Evolutionary conservation across 2,888 invertebrate species (phyloP).

Genomic region (Chloromyia formosa): DNA sequence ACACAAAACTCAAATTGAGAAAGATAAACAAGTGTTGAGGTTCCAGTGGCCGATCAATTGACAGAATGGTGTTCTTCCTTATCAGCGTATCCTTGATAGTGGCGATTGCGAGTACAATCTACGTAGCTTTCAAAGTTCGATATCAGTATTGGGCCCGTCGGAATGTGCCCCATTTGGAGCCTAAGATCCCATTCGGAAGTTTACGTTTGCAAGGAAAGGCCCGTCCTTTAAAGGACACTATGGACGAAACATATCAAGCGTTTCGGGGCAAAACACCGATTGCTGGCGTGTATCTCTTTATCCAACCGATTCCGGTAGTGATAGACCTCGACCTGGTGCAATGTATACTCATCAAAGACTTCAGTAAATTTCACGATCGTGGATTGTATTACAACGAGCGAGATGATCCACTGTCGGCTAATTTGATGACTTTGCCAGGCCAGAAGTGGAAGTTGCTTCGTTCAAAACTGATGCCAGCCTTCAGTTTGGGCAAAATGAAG

Average conservation of each 20-base stretch:
- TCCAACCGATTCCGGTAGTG: constrained; percentile 53
- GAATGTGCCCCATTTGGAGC: constrained; percentile 48
- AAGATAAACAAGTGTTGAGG: too few species aligned
- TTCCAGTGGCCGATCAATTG: too few species aligned
- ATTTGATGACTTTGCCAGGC: constrained; percentile 61
- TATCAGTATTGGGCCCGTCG: constrained; percentile 27
- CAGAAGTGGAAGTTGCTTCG: constrained; percentile 65
- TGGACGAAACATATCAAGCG: constrained; percentile 55
- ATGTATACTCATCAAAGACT: constrained; percentile 61
- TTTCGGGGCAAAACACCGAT: constrained; percentile 55
- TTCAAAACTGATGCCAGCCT: constrained; percentile 64
- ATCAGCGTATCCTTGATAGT: neutral
- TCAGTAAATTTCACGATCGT: constrained; percentile 60
- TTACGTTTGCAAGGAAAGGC: constrained; percentile 20
- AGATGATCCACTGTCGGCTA: constrained; percentile 61
- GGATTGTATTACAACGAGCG: constrained; percentile 59
- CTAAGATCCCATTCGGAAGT: constrained; percentile 53
- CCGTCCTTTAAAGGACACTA: constrained; percentile 51
- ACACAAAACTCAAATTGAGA: too few species aligned
- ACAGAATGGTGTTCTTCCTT: constrained; percentile 9
- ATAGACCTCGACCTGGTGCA: constrained; percentile 54
- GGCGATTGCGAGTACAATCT: constrained; percentile 37
- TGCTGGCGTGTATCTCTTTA: constrained; percentile 57
- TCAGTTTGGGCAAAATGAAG: constrained; percentile 63
- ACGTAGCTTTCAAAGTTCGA: constrained; percentile 4